Evolutionary conservation across 2,888 invertebrate genomes (phyloP).

Genomic region (Melanostoma mellinum): DNA sequence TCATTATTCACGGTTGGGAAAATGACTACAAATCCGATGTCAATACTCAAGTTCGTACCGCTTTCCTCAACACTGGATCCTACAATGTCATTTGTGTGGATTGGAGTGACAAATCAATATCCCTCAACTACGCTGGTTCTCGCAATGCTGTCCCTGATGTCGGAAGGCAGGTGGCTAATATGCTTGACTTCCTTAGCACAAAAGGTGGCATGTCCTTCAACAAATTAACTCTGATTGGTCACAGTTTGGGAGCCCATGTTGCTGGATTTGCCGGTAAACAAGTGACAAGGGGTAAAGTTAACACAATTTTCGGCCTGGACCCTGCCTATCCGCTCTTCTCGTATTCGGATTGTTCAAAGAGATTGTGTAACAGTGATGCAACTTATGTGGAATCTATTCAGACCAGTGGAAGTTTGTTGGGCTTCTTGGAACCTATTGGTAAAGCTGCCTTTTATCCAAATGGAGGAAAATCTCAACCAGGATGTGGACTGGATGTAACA

Average conservation of each 20-base stretch:
- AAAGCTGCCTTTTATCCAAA: slow-evolving; percentile 83
- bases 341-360: slow-evolving; percentile 73
- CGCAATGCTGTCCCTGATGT: slow-evolving; percentile 78
- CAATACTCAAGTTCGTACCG: slow-evolving; percentile 77
- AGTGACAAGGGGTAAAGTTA: slow-evolving; percentile 83
- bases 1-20: slow-evolving; percentile 84
- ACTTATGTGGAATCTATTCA: slow-evolving; percentile 77
- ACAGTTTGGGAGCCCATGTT: slow-evolving; percentile 85
- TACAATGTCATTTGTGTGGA: slow-evolving; percentile 77
- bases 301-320: slow-evolving; percentile 82
- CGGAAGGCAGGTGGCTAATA: slow-evolving; percentile 74
- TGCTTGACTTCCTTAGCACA: slow-evolving; percentile 81
- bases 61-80: slow-evolving; percentile 83
- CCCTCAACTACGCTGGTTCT: slow-evolving; percentile 83
- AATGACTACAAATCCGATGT: slow-evolving; percentile 82
- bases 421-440: slow-evolving; percentile 77
- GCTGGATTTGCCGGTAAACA: slow-evolving; percentile 84
- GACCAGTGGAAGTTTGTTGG: slow-evolving; percentile 76
- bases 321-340: slow-evolving; percentile 75
- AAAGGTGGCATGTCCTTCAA: slow-evolving; percentile 81
- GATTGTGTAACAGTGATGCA: slow-evolving; percentile 76
- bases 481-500: slow-evolving; percentile 80
- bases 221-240: slow-evolving; percentile 83
- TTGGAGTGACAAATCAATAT: slow-evolving; percentile 77
- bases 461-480: slow-evolving; percentile 83